These are phyloP conservation scores for Falco biarmicus DNA, from an alignment of 2,797 vertebrate species.

Conservation along the genomic window DNA sequence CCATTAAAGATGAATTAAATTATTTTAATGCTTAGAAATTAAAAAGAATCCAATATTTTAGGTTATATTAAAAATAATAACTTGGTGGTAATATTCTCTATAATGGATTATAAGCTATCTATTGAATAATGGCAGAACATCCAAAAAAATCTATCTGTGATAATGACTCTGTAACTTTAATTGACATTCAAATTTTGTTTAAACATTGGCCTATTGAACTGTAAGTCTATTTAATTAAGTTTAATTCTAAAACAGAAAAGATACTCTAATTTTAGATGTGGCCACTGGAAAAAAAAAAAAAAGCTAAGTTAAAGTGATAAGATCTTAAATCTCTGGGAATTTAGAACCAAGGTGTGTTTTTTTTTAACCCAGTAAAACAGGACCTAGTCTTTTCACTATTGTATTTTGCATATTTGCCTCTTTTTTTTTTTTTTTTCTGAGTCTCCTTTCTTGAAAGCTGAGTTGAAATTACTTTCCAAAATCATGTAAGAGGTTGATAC, in stretches of 20 bases:
- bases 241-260: neutral
- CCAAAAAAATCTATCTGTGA: neutral
- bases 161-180: slow-evolving; percentile 37
- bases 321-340: neutral
- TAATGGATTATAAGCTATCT: neutral
- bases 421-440: neutral
- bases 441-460: neutral
- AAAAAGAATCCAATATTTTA: neutral
- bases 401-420: neutral
- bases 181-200: slow-evolving; percentile 44
- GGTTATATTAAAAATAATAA: neutral
- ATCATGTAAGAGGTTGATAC: neutral
- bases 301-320: neutral
- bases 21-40: neutral
- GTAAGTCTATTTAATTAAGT: slow-evolving; percentile 17
- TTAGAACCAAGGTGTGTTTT: neutral
- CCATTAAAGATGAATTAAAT: neutral
- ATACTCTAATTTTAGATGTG: slow-evolving; percentile 12
- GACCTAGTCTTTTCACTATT: neutral
- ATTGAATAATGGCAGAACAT: neutral
- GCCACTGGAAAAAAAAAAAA: neutral
- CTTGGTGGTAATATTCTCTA: neutral
- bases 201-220: slow-evolving; percentile 42
- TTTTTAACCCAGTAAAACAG: neutral
- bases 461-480: neutral